Percentiles rank a stretch among this genome's conserved stretches.
Conservation (phyloP, 2,888 invertebrate genomes). For the Oeneis ivallda region DNA sequence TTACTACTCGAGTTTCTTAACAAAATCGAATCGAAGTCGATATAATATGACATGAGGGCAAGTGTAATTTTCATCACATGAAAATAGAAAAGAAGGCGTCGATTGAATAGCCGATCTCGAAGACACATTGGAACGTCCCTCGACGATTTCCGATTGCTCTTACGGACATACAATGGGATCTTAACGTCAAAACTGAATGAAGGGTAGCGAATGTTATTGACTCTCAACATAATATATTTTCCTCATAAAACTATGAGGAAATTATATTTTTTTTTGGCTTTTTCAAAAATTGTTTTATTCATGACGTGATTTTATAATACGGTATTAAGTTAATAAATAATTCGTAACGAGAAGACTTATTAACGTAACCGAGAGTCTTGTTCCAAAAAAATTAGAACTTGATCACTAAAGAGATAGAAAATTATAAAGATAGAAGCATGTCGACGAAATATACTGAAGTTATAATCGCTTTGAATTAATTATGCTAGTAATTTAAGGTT, state of each 20-base stretch:
- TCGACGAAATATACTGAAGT: neutral
- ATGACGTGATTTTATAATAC: too few relatives aligned
- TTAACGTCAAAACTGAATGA: slow-evolving; percentile 47
- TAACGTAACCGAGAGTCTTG: too few relatives aligned
- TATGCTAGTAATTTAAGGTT: neutral
- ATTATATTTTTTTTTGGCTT: too few relatives aligned
- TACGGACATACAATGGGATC: slow-evolving; percentile 52
- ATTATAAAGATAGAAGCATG: too few relatives aligned
- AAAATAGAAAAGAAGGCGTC: slow-evolving; percentile 41
- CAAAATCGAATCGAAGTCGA: neutral
- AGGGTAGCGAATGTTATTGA: slow-evolving; percentile 43
- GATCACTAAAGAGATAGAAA: too few relatives aligned
- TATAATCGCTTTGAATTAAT: neutral
- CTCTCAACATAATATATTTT: slow-evolving; percentile 3
- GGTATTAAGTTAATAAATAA: too few relatives aligned
- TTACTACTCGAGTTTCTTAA: neutral
- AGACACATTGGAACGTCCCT: slow-evolving; percentile 53
- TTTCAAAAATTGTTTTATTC: too few relatives aligned
- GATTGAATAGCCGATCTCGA: slow-evolving; percentile 39
- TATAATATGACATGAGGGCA: slow-evolving; percentile 2
- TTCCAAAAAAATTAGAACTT: too few relatives aligned
- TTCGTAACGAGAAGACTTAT: too few relatives aligned
- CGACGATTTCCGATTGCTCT: slow-evolving; percentile 65
- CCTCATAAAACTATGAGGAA: too few relatives aligned
- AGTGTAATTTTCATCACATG: slow-evolving; percentile 23